A percentile compares a stretch with the other conserved stretches of the same genome.
Evolutionary conservation across 2,797 vertebrate species (phyloP).

Genomic region (Octomys mimax): DNA sequence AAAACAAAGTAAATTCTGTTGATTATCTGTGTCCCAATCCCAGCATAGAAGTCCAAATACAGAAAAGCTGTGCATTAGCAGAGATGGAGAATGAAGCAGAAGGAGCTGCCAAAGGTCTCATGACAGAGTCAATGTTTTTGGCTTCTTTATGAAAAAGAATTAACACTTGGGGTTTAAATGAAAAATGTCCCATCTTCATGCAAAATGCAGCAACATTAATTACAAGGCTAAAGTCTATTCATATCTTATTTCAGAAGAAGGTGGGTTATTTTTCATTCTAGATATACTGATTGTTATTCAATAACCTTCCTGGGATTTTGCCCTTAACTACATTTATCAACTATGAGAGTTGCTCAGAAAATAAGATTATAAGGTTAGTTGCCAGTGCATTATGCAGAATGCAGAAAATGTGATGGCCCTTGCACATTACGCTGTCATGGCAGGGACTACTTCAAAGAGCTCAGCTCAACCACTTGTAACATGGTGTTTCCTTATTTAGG

Average conservation of each 20-base stretch:
- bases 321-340: conserved; percentile 78
- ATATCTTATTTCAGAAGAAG: conserved; percentile 77
- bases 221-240: conserved; percentile 77
- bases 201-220: conserved; percentile 79
- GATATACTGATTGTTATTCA: conserved; percentile 78
- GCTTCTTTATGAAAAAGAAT: conserved; percentile 73
- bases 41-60: background rate
- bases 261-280: conserved; percentile 81
- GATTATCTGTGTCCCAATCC: background rate
- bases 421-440: conserved; percentile 43
- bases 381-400: conserved; percentile 70
- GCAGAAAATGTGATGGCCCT: conserved; percentile 50
- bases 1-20: conserved; percentile 60
- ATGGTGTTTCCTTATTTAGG: conserved; percentile 66
- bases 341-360: conserved; percentile 74
- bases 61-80: conserved; percentile 15
- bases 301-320: conserved; percentile 78
- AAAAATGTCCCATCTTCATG: conserved; percentile 74
- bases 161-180: conserved; percentile 76
- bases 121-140: conserved; percentile 69
- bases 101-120: conserved; percentile 64
- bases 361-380: conserved; percentile 82
- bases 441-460: conserved; percentile 12
- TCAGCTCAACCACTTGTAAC: conserved; percentile 59
- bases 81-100: conserved; percentile 55